Evolutionary conservation across 2,888 invertebrate genomes (phyloP), one percentile per base, ranked within the genome.

Genomic region (Apamea epomidion): DNA sequence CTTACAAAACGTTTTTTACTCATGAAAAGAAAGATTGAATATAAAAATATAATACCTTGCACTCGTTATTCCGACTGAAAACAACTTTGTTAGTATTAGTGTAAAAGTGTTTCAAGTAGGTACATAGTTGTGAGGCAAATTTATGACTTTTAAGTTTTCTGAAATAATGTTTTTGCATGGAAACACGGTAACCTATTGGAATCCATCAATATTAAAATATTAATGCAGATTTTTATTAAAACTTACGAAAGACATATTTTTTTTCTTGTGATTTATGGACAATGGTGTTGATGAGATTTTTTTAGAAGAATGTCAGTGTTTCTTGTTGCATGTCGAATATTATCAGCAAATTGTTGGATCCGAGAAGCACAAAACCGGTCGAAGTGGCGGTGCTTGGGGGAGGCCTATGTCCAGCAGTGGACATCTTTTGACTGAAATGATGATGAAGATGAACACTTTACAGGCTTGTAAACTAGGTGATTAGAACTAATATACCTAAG

Each of bases 51-150:
- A 79, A 70, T 60, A 25, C 32, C 29, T 16, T 69, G 58, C 32
- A 73, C 62, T 74, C 60, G 60, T 74, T 73, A 79, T 81, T 76
- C 54, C 54, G 8, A 73, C 76, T 68, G 62, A 88, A 77, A 8
- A 29, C 37, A 78, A 82, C 70, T 78, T 83, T 78, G 74, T 87
- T 82, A 76, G 3, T 82, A 75, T 82, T 82, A 72, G 81, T 82
- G 75, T 76, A 62, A 79, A 74, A 90, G 83, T 83, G 86, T 65
- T 83, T 81, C 76, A 78, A 88, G 79, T n/a, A n/a, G n/a, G n/a
- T 8, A 69, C 48, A 29, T 78, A 78, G 78, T 87, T 83, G 74
- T 74, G 69, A 65, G 69, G 54, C 18, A 67, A 86, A 86, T 83
- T 83, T 81, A 86, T 81, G 78, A 64, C 74, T 80, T 80, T 48